These are phyloP conservation scores for Hydractinia symbiolongicarpus DNA, from an alignment of 30 jellyfish, hydroid and myxozoan species.

Conservation along the genomic window DNA sequence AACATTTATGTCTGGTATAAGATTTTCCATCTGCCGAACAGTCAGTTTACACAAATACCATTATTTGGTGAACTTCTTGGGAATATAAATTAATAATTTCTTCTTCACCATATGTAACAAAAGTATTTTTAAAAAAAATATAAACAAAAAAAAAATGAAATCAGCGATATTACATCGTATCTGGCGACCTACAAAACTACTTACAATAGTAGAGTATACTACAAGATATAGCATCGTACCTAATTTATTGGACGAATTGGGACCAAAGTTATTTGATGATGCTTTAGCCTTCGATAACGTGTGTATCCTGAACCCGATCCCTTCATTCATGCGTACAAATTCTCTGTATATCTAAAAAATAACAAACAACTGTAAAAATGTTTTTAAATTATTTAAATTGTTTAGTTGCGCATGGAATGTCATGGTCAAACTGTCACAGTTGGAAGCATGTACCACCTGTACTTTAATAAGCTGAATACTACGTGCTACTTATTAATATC, in stretches of 20 bases:
- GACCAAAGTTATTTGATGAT: slow-evolving; percentile 52
- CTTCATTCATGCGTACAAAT: slow-evolving; percentile 66
- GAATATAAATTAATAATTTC: no score
- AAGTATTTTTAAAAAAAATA: not conserved
- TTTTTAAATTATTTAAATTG: no score
- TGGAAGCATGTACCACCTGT: no score
- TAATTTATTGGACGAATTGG: slow-evolving; percentile 14
- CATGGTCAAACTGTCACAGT: no score
- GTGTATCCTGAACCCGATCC: slow-evolving; percentile 67
- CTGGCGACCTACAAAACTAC: not conserved
- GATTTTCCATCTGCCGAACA: no score
- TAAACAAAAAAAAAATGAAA: not conserved
- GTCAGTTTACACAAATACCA: no score
- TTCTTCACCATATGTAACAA: no score
- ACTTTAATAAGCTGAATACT: no score
- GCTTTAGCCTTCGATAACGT: slow-evolving; percentile 81
- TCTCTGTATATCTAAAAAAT: slow-evolving; percentile 66
- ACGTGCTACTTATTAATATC: no score
- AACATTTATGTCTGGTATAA: no score
- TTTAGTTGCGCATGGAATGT: no score
- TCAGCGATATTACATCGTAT: not conserved
- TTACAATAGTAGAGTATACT: not conserved
- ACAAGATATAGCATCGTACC: not conserved
- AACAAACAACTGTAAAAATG: not conserved
- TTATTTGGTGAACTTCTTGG: no score